A percentile compares a stretch with the other conserved stretches of the same genome.
These are phyloP conservation scores for Paralichthys olivaceus DNA, from an alignment of 2,113 vertebrate species.

Conservation along the genomic window DNA sequence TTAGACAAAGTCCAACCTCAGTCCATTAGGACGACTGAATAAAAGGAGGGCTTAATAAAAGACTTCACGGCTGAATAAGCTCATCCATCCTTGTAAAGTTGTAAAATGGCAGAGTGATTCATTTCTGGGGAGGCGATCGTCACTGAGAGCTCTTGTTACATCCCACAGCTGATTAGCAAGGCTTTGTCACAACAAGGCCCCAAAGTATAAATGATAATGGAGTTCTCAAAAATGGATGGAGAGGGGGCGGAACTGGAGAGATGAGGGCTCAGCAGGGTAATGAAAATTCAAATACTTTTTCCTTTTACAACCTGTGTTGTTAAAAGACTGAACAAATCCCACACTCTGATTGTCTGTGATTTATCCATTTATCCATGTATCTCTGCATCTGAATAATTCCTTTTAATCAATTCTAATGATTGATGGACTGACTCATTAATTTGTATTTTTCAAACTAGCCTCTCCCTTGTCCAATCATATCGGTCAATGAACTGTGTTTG, in stretches of 20 bases:
- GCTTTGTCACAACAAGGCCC: constrained; percentile 61
- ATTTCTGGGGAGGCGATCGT: constrained; percentile 55
- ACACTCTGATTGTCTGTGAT: background rate
- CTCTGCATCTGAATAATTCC: background rate
- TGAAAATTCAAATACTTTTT: constrained; percentile 24
- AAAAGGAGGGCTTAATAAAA: constrained; percentile 37
- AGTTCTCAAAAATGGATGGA: constrained; percentile 38
- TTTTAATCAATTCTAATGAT: background rate
- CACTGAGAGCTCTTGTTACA: constrained; percentile 51
- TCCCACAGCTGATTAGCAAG: constrained; percentile 61
- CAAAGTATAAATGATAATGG: constrained; percentile 49
- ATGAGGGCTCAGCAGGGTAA: constrained; percentile 25
- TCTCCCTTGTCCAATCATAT: background rate
- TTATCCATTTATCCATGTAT: background rate
- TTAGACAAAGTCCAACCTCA: constrained; percentile 24
- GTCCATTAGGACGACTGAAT: constrained; percentile 47
- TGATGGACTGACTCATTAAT: background rate
- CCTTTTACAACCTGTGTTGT: background rate
- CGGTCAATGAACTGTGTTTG: background rate
- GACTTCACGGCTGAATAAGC: constrained; percentile 45
- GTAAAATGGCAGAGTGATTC: constrained; percentile 57
- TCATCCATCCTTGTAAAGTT: constrained; percentile 44
- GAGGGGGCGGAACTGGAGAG: constrained; percentile 19
- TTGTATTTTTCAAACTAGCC: background rate
- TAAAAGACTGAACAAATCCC: background rate